Evolutionary conservation across 1,140 invertebrate genomes (phyloP), one percentile per base, ranked within the genome.

Genomic region (Macrobrachium nipponense): DNA sequence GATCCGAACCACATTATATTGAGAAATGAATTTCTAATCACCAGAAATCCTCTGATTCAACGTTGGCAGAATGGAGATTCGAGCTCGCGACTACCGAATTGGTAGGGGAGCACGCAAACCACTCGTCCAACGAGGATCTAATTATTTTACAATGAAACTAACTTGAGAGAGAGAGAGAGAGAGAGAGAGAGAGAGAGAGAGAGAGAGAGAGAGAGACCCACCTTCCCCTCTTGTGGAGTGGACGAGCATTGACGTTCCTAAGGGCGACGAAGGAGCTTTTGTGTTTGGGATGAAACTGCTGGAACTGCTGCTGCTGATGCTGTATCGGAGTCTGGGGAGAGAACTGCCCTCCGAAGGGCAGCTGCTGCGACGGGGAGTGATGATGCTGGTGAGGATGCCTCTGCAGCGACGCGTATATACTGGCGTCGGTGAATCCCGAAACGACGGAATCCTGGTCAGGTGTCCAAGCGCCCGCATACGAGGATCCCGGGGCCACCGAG

Each of bases 391-490:
- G 85, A 64, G 84, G 80, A 23, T 82, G 86, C 6, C 88, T 75
- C 78, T 89, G 88, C 6, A 89, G 73, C 27, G 88, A 89, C 27
- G 88, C 88, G 88, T 89, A 89, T 68, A 89, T 83, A 60, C 85
- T 81, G 61, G 79, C 88, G 88, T 89, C 88, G 61, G 88, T 89
- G 83, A 82, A 89, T 60, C 83, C 83, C 62, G 88, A 89, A 15
- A 86, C 75, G n/a, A 89, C 83, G 12, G 88, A 89, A 72, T 89
- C 88, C 82, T 86, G 85, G 82, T 89, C 88, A 78, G 88, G 88
- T 77, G 88, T 89, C 88, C 88, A 89, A 80, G 88, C 88, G 66
- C 87, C 87, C 76, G 84, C 84, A 79, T 86, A 80, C 68, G 84
- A 86, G 51, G 84, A 72, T 60, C 84, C 84, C 75, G 77, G 76